Base-by-base conservation (phyloP, 2,797 vertebrate species). In the Tapera naevia region DNA sequence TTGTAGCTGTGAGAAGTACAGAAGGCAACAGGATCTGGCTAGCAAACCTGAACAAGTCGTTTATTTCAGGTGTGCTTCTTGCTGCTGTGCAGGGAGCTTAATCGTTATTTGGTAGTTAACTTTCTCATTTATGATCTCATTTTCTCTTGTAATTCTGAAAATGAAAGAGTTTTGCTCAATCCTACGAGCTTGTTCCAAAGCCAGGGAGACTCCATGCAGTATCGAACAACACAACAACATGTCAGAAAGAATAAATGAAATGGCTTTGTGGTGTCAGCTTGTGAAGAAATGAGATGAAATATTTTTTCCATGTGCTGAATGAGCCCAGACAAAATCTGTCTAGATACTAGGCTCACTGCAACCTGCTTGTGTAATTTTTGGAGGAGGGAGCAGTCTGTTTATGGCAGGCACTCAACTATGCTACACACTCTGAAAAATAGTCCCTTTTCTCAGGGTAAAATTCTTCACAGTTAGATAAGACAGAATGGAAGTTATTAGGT, bases 201-300 rank as follows among this genome's bases (percentile, higher is more conserved):
- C 32, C 80, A 81, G 58, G 22, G 56, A 75, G 33, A 70, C 28
- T 50, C 37, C n/a, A 53, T 21, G 17, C 43, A 66, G 39, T 46
- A 89, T 5, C 25, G n/a, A 91, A 88, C 45, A 89, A 64, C 50
- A 74, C 10, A 82, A 56, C 66, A 79, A 71, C 53, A 78, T 10
- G 10, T 95, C 93, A 94, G 45, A 67, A 43, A 82, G 93, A 93
- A 96, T 50, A 95, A 92, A 93, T 86, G 28, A 87, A 92, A 86
- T 70, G 89, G 73, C 46, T 94, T 88, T 91, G 73, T 70, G 62
- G 54, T 80, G 87, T 92, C 73, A 86, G 58, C 69, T 89, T 56
- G 51, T 23, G 80, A 88, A 94, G 76, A 95, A 95, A 71, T 8
- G 50, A 88, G 58, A 79, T 75, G 57, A 93, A 95, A 79, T 94